phyloP scores from a whole-genome alignment of 2,888 invertebrate species.

The Sthenelais limicola region DNA sequence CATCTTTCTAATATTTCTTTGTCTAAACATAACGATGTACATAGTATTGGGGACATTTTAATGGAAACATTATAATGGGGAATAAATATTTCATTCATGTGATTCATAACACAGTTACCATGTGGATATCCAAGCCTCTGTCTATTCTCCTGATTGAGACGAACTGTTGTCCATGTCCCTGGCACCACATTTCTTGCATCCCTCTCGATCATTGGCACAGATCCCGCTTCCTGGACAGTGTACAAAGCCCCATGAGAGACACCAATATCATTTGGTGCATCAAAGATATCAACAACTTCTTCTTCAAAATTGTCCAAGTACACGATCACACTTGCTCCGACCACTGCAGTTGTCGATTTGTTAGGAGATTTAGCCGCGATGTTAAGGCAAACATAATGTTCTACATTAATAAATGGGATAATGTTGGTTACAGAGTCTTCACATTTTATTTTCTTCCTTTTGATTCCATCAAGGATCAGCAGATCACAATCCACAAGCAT shows the following conservation, averaged over 20 bases:
- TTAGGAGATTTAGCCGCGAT: neutral
- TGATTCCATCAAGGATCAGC: neutral
- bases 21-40: neutral
- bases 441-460: neutral
- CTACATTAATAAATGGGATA: neutral
- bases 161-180: neutral
- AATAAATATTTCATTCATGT: neutral
- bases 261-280: neutral
- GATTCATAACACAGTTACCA: neutral
- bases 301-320: slow-evolving; percentile 28
- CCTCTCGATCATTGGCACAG: neutral
- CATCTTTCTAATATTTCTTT: neutral
- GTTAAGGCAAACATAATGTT: slow-evolving; percentile 6
- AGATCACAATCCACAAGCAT: neutral
- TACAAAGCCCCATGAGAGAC: neutral
- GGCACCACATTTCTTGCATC: neutral
- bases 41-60: neutral
- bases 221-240: neutral
- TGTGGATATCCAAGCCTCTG: slow-evolving; percentile 1
- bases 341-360: neutral
- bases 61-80: neutral
- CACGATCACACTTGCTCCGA: neutral
- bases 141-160: neutral
- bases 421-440: neutral
- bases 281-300: neutral